Percentiles rank a stretch among this genome's conserved stretches.
phyloP scores from a whole-genome alignment of 2,113 vertebrate species.

The Calidris pygmaea region DNA sequence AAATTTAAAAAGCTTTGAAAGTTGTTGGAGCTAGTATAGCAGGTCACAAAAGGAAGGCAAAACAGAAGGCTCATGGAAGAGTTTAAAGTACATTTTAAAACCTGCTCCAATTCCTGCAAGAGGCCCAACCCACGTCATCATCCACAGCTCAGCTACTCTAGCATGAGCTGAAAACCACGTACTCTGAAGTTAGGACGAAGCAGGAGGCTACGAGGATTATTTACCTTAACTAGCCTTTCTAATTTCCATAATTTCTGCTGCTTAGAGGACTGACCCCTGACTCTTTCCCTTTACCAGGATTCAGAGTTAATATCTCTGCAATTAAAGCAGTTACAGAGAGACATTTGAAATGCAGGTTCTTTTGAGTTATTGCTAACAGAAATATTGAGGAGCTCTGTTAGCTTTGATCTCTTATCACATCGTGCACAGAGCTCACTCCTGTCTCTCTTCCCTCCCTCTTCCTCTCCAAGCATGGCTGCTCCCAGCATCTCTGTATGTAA shows the following conservation, averaged over 20 bases:
- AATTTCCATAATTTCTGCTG: constrained; percentile 32
- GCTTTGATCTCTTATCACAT: constrained; percentile 68
- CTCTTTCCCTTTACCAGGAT: background rate
- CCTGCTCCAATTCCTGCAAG: background rate
- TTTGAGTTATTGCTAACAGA: constrained; percentile 48
- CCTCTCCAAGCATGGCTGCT: background rate
- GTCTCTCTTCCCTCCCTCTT: background rate
- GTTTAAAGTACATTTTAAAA: background rate
- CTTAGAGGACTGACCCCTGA: background rate
- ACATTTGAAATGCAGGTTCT: constrained; percentile 23
- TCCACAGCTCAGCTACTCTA: background rate
- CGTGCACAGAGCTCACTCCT: background rate
- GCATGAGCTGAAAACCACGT: background rate
- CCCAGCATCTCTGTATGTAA: constrained; percentile 43
- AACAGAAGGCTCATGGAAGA: background rate
- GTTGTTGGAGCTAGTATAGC: background rate
- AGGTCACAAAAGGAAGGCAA: background rate
- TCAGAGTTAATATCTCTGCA: constrained; percentile 57
- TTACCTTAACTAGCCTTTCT: constrained; percentile 5
- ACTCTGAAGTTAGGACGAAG: background rate
- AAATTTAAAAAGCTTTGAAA: background rate
- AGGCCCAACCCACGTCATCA: background rate
- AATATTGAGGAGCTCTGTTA: constrained; percentile 3
- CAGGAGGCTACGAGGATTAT: background rate
- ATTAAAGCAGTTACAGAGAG: constrained; percentile 47